These are phyloP conservation scores for Pantherophis alleghaniensis DNA, from an alignment of 2,797 vertebrate genomes.

Conservation along the genomic window DNA sequence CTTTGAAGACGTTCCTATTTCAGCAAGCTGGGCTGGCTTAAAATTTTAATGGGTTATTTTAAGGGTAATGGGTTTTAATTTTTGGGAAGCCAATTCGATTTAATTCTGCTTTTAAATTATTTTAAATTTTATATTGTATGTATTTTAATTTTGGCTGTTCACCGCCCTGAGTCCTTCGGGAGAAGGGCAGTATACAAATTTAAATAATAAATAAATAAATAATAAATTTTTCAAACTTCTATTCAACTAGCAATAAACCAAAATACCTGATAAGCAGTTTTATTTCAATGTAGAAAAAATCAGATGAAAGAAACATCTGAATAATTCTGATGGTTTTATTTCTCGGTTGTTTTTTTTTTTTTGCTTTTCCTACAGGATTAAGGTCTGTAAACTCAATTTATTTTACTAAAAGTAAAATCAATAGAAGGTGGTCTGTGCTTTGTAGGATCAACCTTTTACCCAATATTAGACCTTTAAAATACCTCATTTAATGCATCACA, in stretches of 20 bases:
- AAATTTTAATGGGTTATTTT: too few species aligned
- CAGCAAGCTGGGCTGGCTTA: too few species aligned
- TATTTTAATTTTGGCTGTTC: too few species aligned
- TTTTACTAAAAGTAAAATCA: conserved; percentile 49
- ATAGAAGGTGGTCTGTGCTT: conserved; percentile 43
- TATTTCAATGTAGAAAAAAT: conserved; percentile 60
- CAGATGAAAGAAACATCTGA: conserved; percentile 45
- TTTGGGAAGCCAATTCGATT: too few species aligned
- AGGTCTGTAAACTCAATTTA: conserved; percentile 55
- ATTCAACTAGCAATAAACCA: conserved; percentile 45
- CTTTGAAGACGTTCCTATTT: too few species aligned
- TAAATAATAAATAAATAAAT: too few species aligned
- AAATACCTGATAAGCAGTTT: conserved; percentile 54
- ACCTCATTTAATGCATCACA: conserved; percentile 36
- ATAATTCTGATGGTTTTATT: conserved; percentile 39
- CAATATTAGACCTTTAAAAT: conserved; percentile 44
- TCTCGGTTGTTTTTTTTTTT: conserved; percentile 3
- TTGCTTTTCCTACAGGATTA: conserved; percentile 56
- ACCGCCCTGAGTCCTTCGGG: too few species aligned
- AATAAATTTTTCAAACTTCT: conserved; percentile 40
- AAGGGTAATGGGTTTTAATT: too few species aligned
- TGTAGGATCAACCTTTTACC: conserved; percentile 20
- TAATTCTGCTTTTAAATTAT: too few species aligned
- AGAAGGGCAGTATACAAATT: too few species aligned
- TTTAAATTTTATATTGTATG: too few species aligned